Percentiles rank a stretch among this genome's conserved stretches.
phyloP scores from a whole-genome alignment of 1,140 invertebrate species.

The Hermatobates lingyangjiaoensis region DNA sequence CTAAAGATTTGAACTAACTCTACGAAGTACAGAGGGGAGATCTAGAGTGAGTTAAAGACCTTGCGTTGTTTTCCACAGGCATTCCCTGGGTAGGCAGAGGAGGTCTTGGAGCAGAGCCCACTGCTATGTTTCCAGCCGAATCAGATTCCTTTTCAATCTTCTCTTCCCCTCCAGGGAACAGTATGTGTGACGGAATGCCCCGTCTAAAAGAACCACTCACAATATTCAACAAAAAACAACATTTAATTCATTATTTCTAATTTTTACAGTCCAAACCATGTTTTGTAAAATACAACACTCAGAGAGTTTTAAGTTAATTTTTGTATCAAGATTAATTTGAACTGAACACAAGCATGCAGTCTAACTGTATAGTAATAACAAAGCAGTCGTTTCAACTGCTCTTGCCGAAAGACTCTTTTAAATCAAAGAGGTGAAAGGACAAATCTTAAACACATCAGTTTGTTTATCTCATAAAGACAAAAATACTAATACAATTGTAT shows the following conservation, averaged over 20 bases:
- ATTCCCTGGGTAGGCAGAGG: slow-evolving; percentile 11
- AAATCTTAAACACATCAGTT: no score
- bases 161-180: slow-evolving; percentile 26
- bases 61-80: slow-evolving; percentile 14
- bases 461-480: no score
- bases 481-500: no score
- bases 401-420: no score
- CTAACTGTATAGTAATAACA: background rate
- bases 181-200: slow-evolving; percentile 30
- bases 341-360: slow-evolving; percentile 1
- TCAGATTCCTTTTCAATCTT: slow-evolving; percentile 31
- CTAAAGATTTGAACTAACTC: background rate
- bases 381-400: background rate
- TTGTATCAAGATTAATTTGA: background rate
- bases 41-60: slow-evolving; percentile 5
- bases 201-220: slow-evolving; percentile 15
- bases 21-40: background rate
- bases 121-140: slow-evolving; percentile 12
- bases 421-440: no score
- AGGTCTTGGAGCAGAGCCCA: slow-evolving; percentile 10
- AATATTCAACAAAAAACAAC: background rate
- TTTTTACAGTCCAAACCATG: background rate
- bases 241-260: background rate
- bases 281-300: background rate
- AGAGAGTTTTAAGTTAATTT: slow-evolving; percentile 1